Conservation (phyloP, 2,797 vertebrate genomes). For the Neostethus bicornis region DNA sequence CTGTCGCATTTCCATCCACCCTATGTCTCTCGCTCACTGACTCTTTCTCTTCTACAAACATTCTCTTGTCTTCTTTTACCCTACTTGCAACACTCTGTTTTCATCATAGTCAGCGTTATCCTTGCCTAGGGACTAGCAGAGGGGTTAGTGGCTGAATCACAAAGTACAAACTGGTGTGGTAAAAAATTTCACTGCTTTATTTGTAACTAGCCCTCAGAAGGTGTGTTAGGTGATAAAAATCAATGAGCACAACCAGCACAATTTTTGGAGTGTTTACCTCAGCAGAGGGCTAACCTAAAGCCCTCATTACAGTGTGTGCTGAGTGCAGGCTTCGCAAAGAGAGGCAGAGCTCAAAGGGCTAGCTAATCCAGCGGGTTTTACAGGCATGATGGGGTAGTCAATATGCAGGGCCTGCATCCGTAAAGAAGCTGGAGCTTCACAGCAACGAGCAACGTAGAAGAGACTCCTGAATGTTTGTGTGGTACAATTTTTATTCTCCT, state of each 20-base stretch:
- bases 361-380: constrained; percentile 74
- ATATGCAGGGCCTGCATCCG: constrained; percentile 68
- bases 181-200: constrained; percentile 26
- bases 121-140: constrained; percentile 41
- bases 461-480: constrained; percentile 66
- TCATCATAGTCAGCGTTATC: constrained; percentile 40
- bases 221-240: constrained; percentile 56
- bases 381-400: constrained; percentile 74
- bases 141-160: constrained; percentile 36
- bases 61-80: constrained; percentile 33
- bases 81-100: constrained; percentile 22
- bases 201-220: constrained; percentile 40
- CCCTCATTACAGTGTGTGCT: constrained; percentile 72
- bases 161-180: constrained; percentile 44
- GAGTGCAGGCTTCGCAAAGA: constrained; percentile 60
- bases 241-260: constrained; percentile 56
- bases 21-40: constrained; percentile 40
- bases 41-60: constrained; percentile 23
- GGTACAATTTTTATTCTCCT: constrained; percentile 61
- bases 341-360: constrained; percentile 66
- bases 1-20: constrained; percentile 60
- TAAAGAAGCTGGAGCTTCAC: constrained; percentile 61
- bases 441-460: constrained; percentile 56
- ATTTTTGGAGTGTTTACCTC: constrained; percentile 67
- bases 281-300: constrained; percentile 63